A percentile compares a stretch with the other conserved stretches of the same genome.
Evolutionary conservation across 2,113 vertebrate genomes (phyloP).

Genomic region (Sceloporus undulatus): DNA sequence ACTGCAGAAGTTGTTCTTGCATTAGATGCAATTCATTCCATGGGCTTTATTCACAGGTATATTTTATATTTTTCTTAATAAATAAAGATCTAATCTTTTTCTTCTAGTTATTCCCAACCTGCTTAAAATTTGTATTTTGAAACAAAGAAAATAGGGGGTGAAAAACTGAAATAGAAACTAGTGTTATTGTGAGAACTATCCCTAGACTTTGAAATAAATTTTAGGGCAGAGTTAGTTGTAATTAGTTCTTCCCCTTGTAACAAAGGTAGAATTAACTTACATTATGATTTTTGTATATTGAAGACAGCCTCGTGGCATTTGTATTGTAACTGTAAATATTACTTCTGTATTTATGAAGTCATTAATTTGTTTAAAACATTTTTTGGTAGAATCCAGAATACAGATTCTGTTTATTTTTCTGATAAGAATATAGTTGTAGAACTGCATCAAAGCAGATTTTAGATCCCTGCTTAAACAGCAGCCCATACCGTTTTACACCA

Average conservation of each 20-base stretch:
- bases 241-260: too few species aligned
- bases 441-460: neutral
- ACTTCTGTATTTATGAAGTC: neutral
- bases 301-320: too few species aligned
- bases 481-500: neutral
- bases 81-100: too few species aligned
- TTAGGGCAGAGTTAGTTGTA: neutral
- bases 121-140: too few species aligned
- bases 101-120: too few species aligned
- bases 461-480: neutral
- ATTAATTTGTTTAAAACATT: neutral
- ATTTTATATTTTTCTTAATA: neutral
- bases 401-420: neutral
- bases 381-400: neutral
- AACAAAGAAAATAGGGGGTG: too few species aligned
- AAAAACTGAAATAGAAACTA: neutral
- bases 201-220: neutral
- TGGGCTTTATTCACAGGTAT: slow-evolving; percentile 99
- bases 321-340: too few species aligned
- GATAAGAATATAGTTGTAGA: neutral
- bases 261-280: too few species aligned
- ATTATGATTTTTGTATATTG: too few species aligned
- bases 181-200: too few species aligned
- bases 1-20: slow-evolving; percentile 98
- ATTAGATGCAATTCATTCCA: slow-evolving; percentile 96